These are phyloP conservation scores for Campaea margaritaria DNA, from an alignment of 2,888 invertebrate species.

Conservation along the genomic window DNA sequence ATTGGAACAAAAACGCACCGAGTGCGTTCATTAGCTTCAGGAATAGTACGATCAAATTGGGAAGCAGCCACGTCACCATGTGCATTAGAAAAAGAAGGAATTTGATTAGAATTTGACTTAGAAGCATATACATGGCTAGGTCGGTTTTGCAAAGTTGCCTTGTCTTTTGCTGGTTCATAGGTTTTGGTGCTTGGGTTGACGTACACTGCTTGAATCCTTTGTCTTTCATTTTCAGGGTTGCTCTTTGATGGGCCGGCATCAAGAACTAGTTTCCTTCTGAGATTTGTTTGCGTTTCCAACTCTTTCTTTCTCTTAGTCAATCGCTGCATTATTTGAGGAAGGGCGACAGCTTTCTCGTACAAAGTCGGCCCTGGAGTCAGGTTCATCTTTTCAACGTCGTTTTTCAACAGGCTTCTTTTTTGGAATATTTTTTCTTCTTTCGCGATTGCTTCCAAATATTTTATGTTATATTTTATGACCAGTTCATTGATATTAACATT, in stretches of 20 bases:
- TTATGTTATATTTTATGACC: slow-evolving; percentile 28
- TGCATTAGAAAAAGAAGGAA: neutral
- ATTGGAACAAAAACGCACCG: neutral
- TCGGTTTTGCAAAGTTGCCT: neutral
- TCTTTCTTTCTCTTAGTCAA: slow-evolving; percentile 39
- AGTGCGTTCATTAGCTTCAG: neutral
- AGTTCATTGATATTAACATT: slow-evolving; percentile 26
- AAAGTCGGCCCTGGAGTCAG: slow-evolving; percentile 55
- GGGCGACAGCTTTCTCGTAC: slow-evolving; percentile 50
- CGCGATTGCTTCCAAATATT: slow-evolving; percentile 40
- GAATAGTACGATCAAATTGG: neutral
- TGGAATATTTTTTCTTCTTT: slow-evolving; percentile 50
- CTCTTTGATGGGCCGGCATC: slow-evolving; percentile 5
- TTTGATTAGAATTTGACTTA: neutral
- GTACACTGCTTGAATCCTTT: neutral
- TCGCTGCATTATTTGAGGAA: slow-evolving; percentile 55
- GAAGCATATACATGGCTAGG: too few relatives aligned
- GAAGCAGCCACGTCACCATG: neutral
- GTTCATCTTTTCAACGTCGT: slow-evolving; percentile 38
- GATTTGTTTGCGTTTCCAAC: slow-evolving; percentile 27
- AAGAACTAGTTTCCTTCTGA: slow-evolving; percentile 20
- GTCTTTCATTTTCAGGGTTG: neutral
- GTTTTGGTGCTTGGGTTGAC: neutral
- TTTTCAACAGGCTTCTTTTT: slow-evolving; percentile 42
- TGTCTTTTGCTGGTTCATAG: neutral